Evolutionary conservation across 2,113 vertebrate genomes (phyloP), one percentile per base, ranked within the genome.

Genomic region (Gymnobelideus leadbeateri): DNA sequence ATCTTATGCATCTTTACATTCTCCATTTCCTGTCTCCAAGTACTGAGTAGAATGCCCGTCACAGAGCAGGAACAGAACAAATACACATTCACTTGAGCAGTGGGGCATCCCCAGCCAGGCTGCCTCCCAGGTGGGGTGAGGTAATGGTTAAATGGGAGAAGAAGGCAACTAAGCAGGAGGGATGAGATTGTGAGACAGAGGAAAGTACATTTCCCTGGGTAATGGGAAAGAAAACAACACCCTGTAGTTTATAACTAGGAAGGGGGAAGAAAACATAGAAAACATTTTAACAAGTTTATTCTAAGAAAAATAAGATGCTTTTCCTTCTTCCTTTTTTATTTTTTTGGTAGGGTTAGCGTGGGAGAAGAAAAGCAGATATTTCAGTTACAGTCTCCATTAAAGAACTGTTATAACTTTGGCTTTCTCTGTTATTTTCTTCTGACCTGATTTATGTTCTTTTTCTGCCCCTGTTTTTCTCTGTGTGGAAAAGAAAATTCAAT

Each of bases 281-380:
- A 90, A 90, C 89, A 50, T 49, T 90, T 51, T 90, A 84, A 84
- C n/a, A 84, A 84, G 68, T 84, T 84, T 84, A 84, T 84, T 55
- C 54, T 55, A 84, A 84, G 26, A 84, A 84, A 84, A 43, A 43
- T 43, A 8, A 68, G 57, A 31, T 43, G 37, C n/a, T 84, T 84
- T 43, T 84, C 68, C n/a, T 84, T 43, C 6, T 55, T 26, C 25
- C 54, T 37, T 37, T 31, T 28, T 9, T 37, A 31, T 68, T 84
- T 84, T 84, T 84, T 43, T 19, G n/a, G n/a, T 84, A 84, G 68
- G 19, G 43, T 84, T 84, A 37, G 68, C 19, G 7, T 84, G 68
- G 68, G 68, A 90, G 89, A 51, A 24, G 89, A 51, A 26, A 51
- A 46, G 46, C 24, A 51, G 25, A 51, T 90, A 31, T 90, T 90